Conservation (phyloP, 2,113 vertebrate genomes). For the Sphaerodactylus townsendi region DNA sequence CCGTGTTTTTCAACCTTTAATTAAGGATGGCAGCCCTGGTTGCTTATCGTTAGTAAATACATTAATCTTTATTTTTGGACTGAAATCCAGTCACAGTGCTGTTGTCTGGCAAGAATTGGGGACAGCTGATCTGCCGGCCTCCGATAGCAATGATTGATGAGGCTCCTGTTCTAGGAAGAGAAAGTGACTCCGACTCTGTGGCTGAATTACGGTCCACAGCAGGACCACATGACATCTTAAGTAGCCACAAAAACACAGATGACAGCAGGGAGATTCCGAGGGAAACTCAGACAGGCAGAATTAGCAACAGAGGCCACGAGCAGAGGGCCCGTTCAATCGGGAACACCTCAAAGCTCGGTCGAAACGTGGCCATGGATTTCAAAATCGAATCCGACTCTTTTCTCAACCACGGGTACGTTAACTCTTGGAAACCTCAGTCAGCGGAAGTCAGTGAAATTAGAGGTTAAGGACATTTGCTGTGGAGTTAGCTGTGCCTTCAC, state of each 20-base stretch:
- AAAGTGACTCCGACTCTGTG: constrained; percentile 35
- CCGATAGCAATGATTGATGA: constrained; percentile 46
- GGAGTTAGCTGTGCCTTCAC: background rate
- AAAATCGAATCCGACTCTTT: constrained; percentile 8
- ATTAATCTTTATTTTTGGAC: constrained; percentile 55
- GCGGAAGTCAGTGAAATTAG: background rate
- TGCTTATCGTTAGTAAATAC: constrained; percentile 48
- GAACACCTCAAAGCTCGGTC: background rate
- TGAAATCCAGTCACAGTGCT: constrained; percentile 54
- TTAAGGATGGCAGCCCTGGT: constrained; percentile 34
- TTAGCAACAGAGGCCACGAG: background rate
- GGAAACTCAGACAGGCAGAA: constrained; percentile 23
- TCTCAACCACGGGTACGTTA: background rate
- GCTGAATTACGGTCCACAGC: constrained; percentile 44
- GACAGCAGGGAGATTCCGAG: constrained; percentile 35
- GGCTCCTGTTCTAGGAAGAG: constrained; percentile 33
- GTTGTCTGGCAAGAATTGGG: background rate
- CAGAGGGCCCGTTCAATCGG: background rate
- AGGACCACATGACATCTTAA: constrained; percentile 48
- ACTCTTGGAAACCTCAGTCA: no score
- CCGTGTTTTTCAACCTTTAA: constrained; percentile 33
- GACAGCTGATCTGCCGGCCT: constrained; percentile 52
- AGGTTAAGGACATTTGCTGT: background rate
- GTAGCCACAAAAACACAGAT: constrained; percentile 40
- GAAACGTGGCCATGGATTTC: constrained; percentile 17